Percentiles rank a stretch among this genome's conserved stretches.
Evolutionary conservation across 2,888 invertebrate species (phyloP).

Genomic region (Torymus tubicola): DNA sequence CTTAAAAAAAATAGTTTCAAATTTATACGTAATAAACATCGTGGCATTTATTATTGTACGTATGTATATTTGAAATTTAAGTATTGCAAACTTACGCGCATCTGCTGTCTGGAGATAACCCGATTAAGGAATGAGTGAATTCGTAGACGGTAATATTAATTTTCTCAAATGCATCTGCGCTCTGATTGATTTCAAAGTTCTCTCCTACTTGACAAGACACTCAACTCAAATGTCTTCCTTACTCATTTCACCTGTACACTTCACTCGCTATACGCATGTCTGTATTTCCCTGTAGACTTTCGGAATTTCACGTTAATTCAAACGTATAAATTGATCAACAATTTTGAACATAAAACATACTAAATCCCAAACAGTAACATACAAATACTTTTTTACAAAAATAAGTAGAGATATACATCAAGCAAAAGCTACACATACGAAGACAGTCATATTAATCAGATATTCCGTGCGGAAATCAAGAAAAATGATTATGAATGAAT

Average conservation of each 20-base stretch:
- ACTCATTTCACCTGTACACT: constrained; percentile 56
- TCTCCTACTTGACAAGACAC: constrained; percentile 67
- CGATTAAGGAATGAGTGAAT: constrained; percentile 70
- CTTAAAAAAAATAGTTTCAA: too few relatives aligned
- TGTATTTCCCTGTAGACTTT: constrained; percentile 31
- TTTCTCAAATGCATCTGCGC: constrained; percentile 69
- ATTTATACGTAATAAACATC: too few relatives aligned
- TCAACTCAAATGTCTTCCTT: constrained; percentile 60
- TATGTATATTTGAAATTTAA: constrained; percentile 7
- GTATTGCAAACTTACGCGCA: constrained; percentile 38
- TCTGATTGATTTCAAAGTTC: constrained; percentile 75
- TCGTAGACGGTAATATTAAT: constrained; percentile 73
- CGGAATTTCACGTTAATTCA: neutral
- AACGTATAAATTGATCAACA: constrained; percentile 8
- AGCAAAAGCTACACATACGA: too few relatives aligned
- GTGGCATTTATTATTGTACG: neutral
- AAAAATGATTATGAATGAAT: constrained; percentile 41
- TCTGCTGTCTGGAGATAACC: constrained; percentile 65
- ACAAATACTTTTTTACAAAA: too few relatives aligned
- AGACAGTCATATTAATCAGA: neutral
- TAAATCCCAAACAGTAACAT: too few relatives aligned
- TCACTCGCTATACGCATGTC: constrained; percentile 57
- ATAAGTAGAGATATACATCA: too few relatives aligned
- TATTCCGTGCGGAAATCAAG: constrained; percentile 8
- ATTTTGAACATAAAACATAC: too few relatives aligned